Conservation (phyloP, 2,797 vertebrate genomes). For the Pangasius sanitwongsei region DNA sequence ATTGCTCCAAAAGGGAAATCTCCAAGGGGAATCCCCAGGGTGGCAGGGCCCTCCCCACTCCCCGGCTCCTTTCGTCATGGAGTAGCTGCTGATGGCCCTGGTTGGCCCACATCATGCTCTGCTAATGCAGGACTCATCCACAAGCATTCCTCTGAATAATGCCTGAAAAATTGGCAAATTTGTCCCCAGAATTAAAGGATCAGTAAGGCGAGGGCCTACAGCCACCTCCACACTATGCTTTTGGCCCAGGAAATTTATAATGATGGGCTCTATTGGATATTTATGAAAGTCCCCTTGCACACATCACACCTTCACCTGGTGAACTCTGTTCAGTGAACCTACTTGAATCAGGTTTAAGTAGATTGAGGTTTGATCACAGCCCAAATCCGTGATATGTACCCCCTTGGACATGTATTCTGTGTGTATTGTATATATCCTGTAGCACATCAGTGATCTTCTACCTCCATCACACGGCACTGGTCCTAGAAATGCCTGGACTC, state of each 20-base stretch:
- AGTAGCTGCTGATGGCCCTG: neutral
- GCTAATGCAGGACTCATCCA: neutral
- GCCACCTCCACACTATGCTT: neutral
- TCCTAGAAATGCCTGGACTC: neutral
- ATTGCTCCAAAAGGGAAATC: neutral
- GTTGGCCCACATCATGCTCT: neutral
- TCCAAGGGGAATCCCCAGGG: neutral
- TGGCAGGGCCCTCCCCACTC: neutral
- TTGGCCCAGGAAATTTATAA: neutral
- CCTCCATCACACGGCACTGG: neutral
- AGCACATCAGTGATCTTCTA: neutral
- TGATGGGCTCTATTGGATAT: neutral
- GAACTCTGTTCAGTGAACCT: neutral
- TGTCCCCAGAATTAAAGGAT: neutral
- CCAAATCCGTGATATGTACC: neutral
- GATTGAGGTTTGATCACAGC: neutral
- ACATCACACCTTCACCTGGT: neutral
- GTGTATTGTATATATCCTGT: neutral
- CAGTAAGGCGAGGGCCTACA: neutral
- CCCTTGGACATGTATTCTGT: neutral
- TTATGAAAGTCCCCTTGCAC: neutral
- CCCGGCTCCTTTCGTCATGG: neutral
- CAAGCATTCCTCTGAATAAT: neutral
- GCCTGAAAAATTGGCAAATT: neutral
- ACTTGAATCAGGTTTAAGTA: neutral